Base-by-base conservation (phyloP, 2,113 vertebrate genomes). In the Camelus bactrianus region DNA sequence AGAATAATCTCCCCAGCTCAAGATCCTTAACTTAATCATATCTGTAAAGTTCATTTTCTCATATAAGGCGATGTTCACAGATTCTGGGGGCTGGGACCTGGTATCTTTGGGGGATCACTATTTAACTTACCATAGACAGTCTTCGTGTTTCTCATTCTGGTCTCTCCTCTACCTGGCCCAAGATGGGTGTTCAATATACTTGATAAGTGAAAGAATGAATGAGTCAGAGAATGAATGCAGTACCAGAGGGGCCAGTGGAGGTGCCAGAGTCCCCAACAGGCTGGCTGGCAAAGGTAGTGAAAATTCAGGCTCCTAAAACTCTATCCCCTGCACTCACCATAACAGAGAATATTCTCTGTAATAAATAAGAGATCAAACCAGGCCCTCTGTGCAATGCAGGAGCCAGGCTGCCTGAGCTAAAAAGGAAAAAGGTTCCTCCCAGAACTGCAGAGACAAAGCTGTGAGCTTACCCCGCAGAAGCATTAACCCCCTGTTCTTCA, bases 301-400 rank as follows among this genome's bases (percentile, higher is more conserved):
- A 90, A 86, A 89, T 35, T 26, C 46, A 62, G n/a, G 48, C 79
- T 70, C 60, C 84, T 26, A 12, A 67, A 94, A 67, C 30, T 42
- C 38, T 42, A 77, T 20, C 58, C n/a, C 42, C 58, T 48, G 16
- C 24, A 52, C 24, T 86, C 62, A 79, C 38, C 60, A 64, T 69
- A 72, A 91, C 94, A 97, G 93, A 97, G 75, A 98, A 97, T 95
- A 97, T 93, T 94, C 95, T 95, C 95, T 97, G 86, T 97, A 91
- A 98, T 97, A 96, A 98, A 97, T 97, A 97, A 97, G 96, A 97
- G 96, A 98, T 97, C 97, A 97, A 97, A 97, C 86, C 46, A 65
- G 56, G 50, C 67, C 54, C 67, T 88, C 87, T 17, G 50, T 16
- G n/a, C 42, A 38, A 38, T 8, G 22, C 67, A 32, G 62, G 52